Evolutionary conservation across 1,140 invertebrate genomes (phyloP).

Genomic region (Heliconius hermathena): DNA sequence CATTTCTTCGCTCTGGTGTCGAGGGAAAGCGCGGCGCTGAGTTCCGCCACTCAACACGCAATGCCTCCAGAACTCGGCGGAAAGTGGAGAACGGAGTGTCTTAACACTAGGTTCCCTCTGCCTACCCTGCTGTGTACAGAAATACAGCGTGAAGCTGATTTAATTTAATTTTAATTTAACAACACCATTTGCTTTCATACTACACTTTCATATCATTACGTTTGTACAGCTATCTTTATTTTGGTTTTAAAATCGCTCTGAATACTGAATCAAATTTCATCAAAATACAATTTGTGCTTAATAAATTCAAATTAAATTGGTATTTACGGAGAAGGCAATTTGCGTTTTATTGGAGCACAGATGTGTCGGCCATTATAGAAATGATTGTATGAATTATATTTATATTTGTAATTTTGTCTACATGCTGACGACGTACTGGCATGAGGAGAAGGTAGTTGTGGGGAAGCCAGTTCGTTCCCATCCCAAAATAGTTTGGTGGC

Average conservation of each 20-base stretch:
- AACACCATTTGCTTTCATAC: not conserved
- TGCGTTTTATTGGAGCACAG: constrained; percentile 28
- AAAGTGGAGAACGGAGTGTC: too few relatives aligned
- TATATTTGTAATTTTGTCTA: not conserved
- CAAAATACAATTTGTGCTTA: not conserved
- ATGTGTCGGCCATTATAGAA: constrained; percentile 29
- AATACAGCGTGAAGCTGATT: too few relatives aligned
- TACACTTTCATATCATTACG: not conserved
- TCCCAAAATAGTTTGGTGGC: too few relatives aligned
- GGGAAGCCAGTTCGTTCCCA: too few relatives aligned
- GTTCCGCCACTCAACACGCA: too few relatives aligned
- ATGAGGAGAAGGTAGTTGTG: too few relatives aligned
- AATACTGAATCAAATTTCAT: not conserved
- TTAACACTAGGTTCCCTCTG: too few relatives aligned
- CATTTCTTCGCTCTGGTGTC: too few relatives aligned
- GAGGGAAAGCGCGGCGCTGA: too few relatives aligned
- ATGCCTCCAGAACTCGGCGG: too few relatives aligned
- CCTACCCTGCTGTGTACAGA: too few relatives aligned
- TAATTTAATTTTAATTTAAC: not conserved
- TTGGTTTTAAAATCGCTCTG: not conserved
- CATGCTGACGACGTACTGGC: not conserved
- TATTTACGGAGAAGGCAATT: constrained; percentile 31
- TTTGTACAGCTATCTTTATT: not conserved
- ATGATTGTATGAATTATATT: not conserved
- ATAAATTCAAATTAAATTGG: constrained; percentile 31